Conservation (phyloP, 2,797 vertebrate genomes). For the Coregonus sp. region DNA sequence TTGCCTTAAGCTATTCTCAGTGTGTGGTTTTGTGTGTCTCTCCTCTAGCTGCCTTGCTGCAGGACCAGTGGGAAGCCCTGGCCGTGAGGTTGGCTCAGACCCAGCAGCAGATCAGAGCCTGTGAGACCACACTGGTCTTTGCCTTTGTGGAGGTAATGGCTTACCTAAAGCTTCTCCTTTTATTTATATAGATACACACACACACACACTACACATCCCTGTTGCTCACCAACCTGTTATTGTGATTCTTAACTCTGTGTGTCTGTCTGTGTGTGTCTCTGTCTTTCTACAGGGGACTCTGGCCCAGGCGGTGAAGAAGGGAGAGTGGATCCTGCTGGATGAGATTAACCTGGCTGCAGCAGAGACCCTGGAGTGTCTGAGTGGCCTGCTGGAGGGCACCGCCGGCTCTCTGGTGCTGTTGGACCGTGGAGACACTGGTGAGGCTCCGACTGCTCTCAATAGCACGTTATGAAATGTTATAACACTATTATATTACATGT, state of each 20-base stretch:
- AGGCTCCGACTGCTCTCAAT: slow-evolving; percentile 4
- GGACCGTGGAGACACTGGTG: slow-evolving; percentile 95
- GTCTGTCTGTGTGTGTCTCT: slow-evolving; percentile 5
- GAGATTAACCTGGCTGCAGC: slow-evolving; percentile 97
- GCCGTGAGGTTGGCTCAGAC: slow-evolving; percentile 87
- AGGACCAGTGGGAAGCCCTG: slow-evolving; percentile 89
- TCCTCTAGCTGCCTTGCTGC: slow-evolving; percentile 70
- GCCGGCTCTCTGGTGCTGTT: slow-evolving; percentile 88
- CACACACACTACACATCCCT: background rate
- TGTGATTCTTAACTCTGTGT: background rate
- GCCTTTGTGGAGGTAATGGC: slow-evolving; percentile 92
- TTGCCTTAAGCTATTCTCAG: background rate
- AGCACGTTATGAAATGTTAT: background rate
- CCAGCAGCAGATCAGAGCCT: slow-evolving; percentile 92
- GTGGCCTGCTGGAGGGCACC: slow-evolving; percentile 91
- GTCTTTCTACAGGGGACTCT: slow-evolving; percentile 81
- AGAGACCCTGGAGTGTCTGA: slow-evolving; percentile 94
- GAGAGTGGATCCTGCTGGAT: slow-evolving; percentile 95
- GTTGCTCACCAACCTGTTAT: background rate
- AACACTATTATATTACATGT: background rate
- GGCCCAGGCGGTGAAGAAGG: slow-evolving; percentile 92
- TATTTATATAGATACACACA: background rate
- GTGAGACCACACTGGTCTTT: slow-evolving; percentile 90
- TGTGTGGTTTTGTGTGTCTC: slow-evolving; percentile 18
- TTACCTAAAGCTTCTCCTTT: background rate